Base-by-base conservation (phyloP, 2,797 vertebrate species). In the Leuciscus waleckii region DNA sequence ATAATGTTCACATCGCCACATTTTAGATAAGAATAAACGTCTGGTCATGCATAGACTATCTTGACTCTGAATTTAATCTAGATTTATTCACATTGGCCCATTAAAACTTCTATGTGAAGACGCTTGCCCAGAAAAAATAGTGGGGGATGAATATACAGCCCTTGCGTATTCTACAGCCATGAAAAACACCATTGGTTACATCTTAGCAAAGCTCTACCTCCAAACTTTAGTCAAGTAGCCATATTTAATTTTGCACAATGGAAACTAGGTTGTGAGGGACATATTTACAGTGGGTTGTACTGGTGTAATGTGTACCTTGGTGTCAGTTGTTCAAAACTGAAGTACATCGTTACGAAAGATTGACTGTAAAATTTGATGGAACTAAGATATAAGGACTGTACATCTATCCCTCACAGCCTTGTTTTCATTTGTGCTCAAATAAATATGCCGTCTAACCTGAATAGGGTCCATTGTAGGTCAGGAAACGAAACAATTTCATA, bases 391-490 rank as follows among this genome's bases (percentile, higher is more conserved):
- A 37, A n/a, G 21, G 21, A 37, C 13, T 56, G 51, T 26, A 80
- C 63, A 37, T 29, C 35, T 58, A 54, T 56, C 35, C 32, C 37
- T 82, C 37, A 73, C 21, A 39, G 49, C 51, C 51, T 58, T 58
- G 51, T 79, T 63, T 49, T 32, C 77, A 21, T 10, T 65, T 17
- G 11, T 32, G 77, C 16, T 26, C 16, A 39, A 81, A 81, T 81
- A 35, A 82, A 58, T 32, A 41, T 71, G 32, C 76, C 41, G 16
- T 75, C 79, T 78, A 85, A 61, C 80, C 58, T 84, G 70, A 78
- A 79, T 85, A 14, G 65, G 65, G 85, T 88, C 85, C 75, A 73
- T 80, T 73, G 61, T 71, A 84, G 86, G 82, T 89, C 84, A 87
- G 79, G 79, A 85, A 87, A 86, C 63, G 56, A 85, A 90, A 83